These are phyloP conservation scores for Dipodomys ordii DNA, from an alignment of 2,113 vertebrate genomes.

Conservation along the genomic window DNA sequence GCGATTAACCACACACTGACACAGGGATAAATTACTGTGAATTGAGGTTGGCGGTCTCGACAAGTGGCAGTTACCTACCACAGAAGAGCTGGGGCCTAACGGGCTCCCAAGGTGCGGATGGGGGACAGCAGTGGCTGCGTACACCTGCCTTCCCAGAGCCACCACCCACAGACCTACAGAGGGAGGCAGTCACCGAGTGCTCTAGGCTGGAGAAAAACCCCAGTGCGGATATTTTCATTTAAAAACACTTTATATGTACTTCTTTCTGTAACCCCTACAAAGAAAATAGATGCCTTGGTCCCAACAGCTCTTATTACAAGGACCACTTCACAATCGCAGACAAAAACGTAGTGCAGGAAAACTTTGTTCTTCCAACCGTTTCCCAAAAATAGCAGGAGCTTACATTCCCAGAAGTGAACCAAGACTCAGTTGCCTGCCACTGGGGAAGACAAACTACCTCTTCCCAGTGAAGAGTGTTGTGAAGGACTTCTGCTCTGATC, in stretches of 20 bases:
- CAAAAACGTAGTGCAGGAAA: neutral
- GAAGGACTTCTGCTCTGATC: neutral
- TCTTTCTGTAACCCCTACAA: neutral
- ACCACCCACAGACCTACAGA: neutral
- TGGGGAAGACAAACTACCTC: neutral
- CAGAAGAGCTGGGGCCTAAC: neutral
- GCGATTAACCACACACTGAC: constrained; percentile 38
- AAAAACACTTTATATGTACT: neutral
- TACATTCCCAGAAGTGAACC: neutral
- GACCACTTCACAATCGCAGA: neutral
- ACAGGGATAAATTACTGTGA: neutral
- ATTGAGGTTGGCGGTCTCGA: neutral
- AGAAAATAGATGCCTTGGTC: constrained; percentile 40
- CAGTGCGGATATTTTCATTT: neutral
- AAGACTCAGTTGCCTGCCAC: neutral
- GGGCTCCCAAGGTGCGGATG: neutral
- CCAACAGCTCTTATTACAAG: neutral
- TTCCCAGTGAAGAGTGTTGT: neutral
- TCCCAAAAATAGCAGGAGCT: constrained; percentile 23
- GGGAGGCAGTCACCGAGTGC: neutral
- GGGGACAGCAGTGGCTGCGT: constrained; percentile 19
- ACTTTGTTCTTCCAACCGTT: neutral
- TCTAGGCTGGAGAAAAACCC: neutral
- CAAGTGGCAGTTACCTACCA: constrained; percentile 40
- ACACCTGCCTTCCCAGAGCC: neutral